Percentiles rank a stretch among this genome's conserved stretches.
Evolutionary conservation across 2,888 invertebrate genomes (phyloP).

Genomic region (Parnassius orleans): DNA sequence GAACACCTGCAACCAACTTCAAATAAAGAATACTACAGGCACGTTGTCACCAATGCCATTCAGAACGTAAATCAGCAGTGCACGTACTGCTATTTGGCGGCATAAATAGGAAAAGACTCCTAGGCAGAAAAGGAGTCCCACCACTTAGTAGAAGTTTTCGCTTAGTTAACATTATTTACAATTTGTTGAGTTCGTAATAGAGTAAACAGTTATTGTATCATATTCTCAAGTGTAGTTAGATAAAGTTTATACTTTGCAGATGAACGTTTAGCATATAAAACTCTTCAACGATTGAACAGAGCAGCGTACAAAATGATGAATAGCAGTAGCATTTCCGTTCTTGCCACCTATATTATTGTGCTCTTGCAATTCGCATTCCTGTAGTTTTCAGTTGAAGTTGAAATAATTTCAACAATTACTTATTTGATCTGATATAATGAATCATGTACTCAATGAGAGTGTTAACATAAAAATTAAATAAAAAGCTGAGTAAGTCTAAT

Average conservation of each 20-base stretch:
- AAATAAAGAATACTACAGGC: no score
- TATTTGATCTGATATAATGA: no score
- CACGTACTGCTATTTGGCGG: no score
- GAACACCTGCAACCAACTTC: not conserved
- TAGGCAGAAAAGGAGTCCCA: not conserved
- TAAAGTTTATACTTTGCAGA: not conserved
- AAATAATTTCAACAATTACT: no score
- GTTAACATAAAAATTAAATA: no score
- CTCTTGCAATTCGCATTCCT: constrained; percentile 32
- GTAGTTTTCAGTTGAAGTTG: not conserved
- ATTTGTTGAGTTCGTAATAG: not conserved
- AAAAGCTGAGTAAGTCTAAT: no score
- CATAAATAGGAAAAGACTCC: not conserved
- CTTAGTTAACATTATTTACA: no score
- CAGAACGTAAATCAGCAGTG: no score
- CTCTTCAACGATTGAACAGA: not conserved
- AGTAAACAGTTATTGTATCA: not conserved
- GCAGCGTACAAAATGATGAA: not conserved
- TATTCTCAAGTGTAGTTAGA: not conserved
- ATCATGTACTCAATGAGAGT: no score
- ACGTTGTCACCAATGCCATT: no score
- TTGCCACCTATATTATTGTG: constrained; percentile 34
- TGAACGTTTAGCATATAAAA: not conserved
- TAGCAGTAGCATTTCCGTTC: constrained; percentile 1
- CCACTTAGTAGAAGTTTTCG: no score